Evolutionary conservation across 2,797 vertebrate genomes (phyloP).

Genomic region (Pseudochaenichthys georgianus): DNA sequence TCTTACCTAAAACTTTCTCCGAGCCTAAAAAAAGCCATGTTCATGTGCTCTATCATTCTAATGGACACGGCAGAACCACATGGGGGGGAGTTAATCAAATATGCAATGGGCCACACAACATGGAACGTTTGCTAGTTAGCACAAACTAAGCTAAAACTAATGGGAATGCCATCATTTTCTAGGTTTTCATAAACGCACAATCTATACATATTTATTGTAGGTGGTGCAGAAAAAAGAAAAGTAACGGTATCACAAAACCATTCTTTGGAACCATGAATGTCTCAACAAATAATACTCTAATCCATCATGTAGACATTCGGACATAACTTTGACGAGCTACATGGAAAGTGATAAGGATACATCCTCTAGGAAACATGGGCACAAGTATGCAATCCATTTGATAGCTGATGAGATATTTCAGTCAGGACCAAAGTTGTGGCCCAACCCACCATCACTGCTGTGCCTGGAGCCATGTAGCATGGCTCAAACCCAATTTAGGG

Average conservation of each 20-base stretch:
- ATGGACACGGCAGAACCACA: background rate
- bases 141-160: no score
- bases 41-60: no score
- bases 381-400: background rate
- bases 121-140: no score
- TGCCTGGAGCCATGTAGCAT: background rate
- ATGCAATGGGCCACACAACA: no score
- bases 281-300: background rate
- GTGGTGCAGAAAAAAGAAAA: background rate
- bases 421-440: background rate
- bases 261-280: background rate
- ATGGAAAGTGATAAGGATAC: background rate
- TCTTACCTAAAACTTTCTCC: background rate
- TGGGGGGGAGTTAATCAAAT: no score
- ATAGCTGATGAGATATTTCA: slow-evolving; percentile 8
- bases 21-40: no score
- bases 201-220: no score
- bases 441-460: background rate
- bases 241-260: no score
- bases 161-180: no score
- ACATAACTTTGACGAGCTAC: background rate
- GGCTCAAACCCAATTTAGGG: slow-evolving; percentile 4
- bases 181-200: no score
- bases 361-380: background rate
- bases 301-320: background rate